Conservation (phyloP, 2,797 vertebrate genomes). For the Octomys mimax region DNA sequence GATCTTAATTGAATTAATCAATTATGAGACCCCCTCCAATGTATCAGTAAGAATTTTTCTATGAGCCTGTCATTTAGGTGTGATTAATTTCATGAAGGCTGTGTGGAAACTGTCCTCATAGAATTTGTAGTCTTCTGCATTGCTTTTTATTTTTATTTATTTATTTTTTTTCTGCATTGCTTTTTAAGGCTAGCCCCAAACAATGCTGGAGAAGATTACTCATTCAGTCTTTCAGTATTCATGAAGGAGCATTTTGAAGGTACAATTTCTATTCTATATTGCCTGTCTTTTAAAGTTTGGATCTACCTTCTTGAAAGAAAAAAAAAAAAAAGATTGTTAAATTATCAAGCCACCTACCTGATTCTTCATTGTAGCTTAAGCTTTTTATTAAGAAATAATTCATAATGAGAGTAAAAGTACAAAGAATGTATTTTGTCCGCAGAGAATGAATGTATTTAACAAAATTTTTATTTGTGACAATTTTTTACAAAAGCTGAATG, state of each 20-base stretch:
- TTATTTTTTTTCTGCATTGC: not conserved
- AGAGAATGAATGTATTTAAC: constrained; percentile 87
- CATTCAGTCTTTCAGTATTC: constrained; percentile 48
- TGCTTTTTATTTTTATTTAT: constrained; percentile 30
- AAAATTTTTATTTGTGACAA: constrained; percentile 87
- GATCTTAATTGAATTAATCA: constrained; percentile 53
- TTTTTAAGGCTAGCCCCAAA: constrained; percentile 56
- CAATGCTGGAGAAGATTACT: constrained; percentile 47
- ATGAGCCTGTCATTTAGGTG: constrained; percentile 52
- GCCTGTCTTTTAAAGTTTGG: constrained; percentile 49
- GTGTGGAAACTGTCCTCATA: constrained; percentile 40
- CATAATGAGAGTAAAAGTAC: constrained; percentile 82
- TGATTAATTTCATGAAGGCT: constrained; percentile 55
- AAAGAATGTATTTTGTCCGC: constrained; percentile 87
- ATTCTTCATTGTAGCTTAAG: constrained; percentile 76
- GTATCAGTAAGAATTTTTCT: constrained; percentile 48
- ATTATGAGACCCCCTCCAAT: not conserved
- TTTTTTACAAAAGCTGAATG: constrained; percentile 85
- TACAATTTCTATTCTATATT: constrained; percentile 63
- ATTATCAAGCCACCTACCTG: constrained; percentile 78
- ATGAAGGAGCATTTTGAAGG: constrained; percentile 73
- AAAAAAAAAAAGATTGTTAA: constrained; percentile 72
- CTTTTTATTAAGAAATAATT: constrained; percentile 83
- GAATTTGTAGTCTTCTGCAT: constrained; percentile 51
- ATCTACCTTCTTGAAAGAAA: constrained; percentile 65